phyloP scores from a whole-genome alignment of 2,888 invertebrate genomes.

The Cryptosula pallasiana region DNA sequence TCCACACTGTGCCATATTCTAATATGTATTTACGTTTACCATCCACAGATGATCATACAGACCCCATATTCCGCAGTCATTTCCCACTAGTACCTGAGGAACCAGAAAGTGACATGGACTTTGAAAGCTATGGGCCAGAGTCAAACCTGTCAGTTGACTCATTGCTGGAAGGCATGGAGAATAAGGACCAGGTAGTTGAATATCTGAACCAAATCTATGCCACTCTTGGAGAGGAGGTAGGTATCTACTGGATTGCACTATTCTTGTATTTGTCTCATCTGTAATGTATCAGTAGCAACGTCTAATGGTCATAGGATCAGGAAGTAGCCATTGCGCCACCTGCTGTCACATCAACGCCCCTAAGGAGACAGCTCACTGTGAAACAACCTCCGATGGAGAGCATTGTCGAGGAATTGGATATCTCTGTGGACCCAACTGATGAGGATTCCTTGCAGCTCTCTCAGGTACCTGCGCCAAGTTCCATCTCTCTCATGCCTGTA shows the following conservation, averaged over 20 bases:
- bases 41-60: not conserved
- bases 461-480: not conserved
- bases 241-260: no score
- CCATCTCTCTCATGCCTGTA: no score
- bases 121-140: not conserved
- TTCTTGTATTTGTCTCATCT: no score
- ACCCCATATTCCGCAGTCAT: slow-evolving; percentile 17
- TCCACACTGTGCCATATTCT: no score
- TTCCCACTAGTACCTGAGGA: not conserved
- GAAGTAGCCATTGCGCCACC: not conserved
- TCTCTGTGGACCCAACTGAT: not conserved
- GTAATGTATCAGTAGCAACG: no score
- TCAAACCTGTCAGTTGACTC: not conserved
- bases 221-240: not conserved
- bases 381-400: not conserved
- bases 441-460: not conserved
- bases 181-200: not conserved
- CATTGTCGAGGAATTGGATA: slow-evolving; percentile 1
- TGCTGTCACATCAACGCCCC: not conserved
- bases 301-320: no score
- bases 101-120: not conserved
- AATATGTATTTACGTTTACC: no score
- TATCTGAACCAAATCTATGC: not conserved
- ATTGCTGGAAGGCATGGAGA: slow-evolving; percentile 4
- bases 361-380: not conserved